Conservation (phyloP, 2,113 vertebrate species). For the Procavia capensis region DNA sequence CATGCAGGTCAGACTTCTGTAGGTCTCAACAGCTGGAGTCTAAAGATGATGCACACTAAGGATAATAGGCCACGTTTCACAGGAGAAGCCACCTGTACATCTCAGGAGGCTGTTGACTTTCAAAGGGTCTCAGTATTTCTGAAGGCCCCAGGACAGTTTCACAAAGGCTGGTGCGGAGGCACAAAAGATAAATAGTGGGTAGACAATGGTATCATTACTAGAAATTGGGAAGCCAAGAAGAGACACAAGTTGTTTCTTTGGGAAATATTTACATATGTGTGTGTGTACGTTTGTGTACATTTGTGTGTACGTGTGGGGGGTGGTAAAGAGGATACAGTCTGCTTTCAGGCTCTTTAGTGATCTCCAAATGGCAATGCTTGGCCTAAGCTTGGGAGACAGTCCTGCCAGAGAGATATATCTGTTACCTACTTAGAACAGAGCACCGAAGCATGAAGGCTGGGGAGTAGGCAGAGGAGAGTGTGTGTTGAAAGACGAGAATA, state of each 20-base stretch:
- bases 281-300: no score
- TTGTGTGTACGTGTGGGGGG: not conserved
- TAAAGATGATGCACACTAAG: not conserved
- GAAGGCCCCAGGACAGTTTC: not conserved
- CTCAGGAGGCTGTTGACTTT: not conserved
- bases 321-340: not conserved
- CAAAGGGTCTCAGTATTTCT: not conserved
- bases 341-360: not conserved
- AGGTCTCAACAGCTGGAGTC: not conserved
- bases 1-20: not conserved
- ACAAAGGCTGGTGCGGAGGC: not conserved
- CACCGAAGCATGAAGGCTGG: slow-evolving; percentile 42
- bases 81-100: not conserved
- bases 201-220: not conserved
- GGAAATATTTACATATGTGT: not conserved
- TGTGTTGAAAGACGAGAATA: not conserved
- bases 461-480: slow-evolving; percentile 31
- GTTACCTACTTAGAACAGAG: slow-evolving; percentile 40
- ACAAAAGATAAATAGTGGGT: not conserved
- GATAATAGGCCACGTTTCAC: not conserved
- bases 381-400: slow-evolving; percentile 8
- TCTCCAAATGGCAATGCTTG: not conserved
- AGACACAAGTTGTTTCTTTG: not conserved
- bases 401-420: not conserved
- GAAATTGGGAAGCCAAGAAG: not conserved